Conservation (phyloP, 2,113 vertebrate species). For the Triplophysa dalaica region DNA sequence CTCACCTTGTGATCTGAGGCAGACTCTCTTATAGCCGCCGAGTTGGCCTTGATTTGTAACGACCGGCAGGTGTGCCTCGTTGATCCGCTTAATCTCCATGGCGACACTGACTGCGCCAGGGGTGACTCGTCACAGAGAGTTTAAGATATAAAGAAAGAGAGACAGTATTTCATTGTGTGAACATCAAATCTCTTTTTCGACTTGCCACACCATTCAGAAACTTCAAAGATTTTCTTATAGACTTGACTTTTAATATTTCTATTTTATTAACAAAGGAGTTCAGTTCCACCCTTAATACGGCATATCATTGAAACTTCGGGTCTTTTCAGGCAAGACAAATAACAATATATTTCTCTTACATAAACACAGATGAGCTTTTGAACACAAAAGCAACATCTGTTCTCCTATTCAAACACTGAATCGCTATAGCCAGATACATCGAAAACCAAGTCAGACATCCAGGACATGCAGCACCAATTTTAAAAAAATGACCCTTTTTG, state of each 20-base stretch:
- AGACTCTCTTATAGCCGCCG: too few relatives aligned
- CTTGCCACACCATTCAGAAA: too few relatives aligned
- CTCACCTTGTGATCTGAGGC: too few relatives aligned
- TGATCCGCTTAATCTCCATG: too few relatives aligned
- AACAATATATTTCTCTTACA: neutral
- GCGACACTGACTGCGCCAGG: too few relatives aligned
- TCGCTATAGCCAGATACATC: neutral
- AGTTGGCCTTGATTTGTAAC: too few relatives aligned
- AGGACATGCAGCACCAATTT: neutral
- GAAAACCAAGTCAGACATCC: neutral
- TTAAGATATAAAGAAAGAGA: neutral
- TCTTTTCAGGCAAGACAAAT: neutral
- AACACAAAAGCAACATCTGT: conserved; percentile 3
- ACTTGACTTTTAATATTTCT: too few relatives aligned
- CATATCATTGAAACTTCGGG: neutral
- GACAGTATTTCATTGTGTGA: too few relatives aligned
- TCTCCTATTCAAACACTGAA: neutral
- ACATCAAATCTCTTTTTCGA: too few relatives aligned
- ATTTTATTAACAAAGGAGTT: neutral
- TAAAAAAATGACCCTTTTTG: neutral
- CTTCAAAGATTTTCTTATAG: too few relatives aligned
- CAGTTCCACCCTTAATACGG: neutral
- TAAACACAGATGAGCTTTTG: neutral
- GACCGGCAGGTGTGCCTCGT: too few relatives aligned
- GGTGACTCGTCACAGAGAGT: too few relatives aligned